These are phyloP conservation scores for Hyalella azteca DNA, from an alignment of 2,888 invertebrate genomes.

Conservation along the genomic window DNA sequence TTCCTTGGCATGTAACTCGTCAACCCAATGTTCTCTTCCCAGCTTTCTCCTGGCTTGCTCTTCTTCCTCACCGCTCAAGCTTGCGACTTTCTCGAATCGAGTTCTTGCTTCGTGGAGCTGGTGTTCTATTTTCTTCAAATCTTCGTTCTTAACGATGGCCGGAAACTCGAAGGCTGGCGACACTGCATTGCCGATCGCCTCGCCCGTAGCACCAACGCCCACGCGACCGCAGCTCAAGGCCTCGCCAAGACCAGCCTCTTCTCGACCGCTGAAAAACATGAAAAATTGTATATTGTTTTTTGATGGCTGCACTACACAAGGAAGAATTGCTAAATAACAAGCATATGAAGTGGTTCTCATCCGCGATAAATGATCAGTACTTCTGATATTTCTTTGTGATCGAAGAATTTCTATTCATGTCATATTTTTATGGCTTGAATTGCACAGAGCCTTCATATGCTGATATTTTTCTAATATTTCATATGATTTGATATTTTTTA, in stretches of 20 bases:
- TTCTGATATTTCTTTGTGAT: background rate
- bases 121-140: background rate
- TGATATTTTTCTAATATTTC: no score
- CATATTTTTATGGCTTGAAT: background rate
- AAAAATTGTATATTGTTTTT: background rate
- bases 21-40: background rate
- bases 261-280: background rate
- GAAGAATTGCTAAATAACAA: background rate
- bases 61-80: background rate
- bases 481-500: no score
- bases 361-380: background rate
- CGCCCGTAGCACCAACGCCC: slow-evolving; percentile 2
- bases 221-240: slow-evolving; percentile 18
- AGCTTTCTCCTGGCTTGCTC: background rate
- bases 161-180: background rate
- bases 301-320: background rate
- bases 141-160: background rate
- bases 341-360: background rate
- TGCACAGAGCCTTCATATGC: no score
- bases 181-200: background rate
- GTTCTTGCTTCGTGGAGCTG: background rate
- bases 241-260: slow-evolving; percentile 3
- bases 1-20: no score
- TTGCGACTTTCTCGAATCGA: background rate
- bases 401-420: background rate